Evolutionary conservation across 2,888 invertebrate genomes (phyloP), one percentile per base, ranked within the genome.

Genomic region (Busseola fusca): DNA sequence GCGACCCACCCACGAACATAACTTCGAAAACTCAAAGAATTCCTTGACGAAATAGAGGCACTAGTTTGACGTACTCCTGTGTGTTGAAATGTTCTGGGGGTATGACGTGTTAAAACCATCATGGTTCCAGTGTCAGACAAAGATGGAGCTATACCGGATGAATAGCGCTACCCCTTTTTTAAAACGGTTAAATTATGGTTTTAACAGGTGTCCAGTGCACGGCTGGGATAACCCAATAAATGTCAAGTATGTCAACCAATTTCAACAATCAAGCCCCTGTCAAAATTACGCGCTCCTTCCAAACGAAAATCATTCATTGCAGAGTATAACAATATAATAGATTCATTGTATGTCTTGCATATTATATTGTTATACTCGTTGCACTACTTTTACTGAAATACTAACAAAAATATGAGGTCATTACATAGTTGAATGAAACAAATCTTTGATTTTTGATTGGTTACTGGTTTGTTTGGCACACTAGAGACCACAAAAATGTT

Each of bases 301-400:
- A 56, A 70, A 54, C 30, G 18, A 69, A 34, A 54, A 34, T 34
- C 10, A 34, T n/a, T 30, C 0, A 25, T 18, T 45, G n/a, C n/a
- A n/a, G n/a, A n/a, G n/a, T n/a, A n/a, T n/a, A n/a, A n/a, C n/a
- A n/a, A n/a, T n/a, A n/a, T n/a, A n/a, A n/a, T n/a, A n/a, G n/a
- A n/a, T n/a, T n/a, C n/a, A n/a, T n/a, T n/a, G 12, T 27, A 21
- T 12, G 27, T 69, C 21, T 56, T 48, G 18, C 57, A 25, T n/a
- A n/a, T n/a, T n/a, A n/a, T n/a, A n/a, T n/a, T n/a, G n/a, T n/a
- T n/a, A n/a, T n/a, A n/a, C n/a, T n/a, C n/a, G n/a, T n/a, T n/a
- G n/a, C 45, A 25, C 14, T 16, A 69, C 40, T 40, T 68, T 69
- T 2, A 48, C 10, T 69, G n/a, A n/a, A 48, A 37, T 73, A 69